Conservation (phyloP, 2,888 invertebrate species). For the Chloroclystis v-ata region DNA sequence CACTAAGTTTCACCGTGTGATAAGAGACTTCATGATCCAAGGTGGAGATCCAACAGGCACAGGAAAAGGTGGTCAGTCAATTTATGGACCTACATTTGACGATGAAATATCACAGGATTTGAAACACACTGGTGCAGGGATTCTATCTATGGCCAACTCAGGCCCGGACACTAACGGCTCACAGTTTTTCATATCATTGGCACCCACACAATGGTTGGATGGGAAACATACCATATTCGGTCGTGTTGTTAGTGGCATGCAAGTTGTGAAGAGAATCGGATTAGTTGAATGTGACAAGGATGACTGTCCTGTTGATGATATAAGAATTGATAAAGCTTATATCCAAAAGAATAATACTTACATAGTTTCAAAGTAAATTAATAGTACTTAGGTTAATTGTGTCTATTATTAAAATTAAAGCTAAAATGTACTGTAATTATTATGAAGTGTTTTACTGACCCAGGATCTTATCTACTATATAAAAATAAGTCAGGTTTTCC, state of each 20-base stretch:
- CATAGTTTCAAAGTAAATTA: too few species aligned
- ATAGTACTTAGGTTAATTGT: too few species aligned
- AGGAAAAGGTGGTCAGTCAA: slow-evolving; percentile 96
- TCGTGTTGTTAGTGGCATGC: slow-evolving; percentile 91
- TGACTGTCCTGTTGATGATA: slow-evolving; percentile 93
- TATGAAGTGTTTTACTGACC: too few species aligned
- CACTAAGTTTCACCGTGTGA: slow-evolving; percentile 97
- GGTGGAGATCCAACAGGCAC: slow-evolving; percentile 98
- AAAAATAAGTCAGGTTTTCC: too few species aligned
- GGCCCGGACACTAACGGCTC: slow-evolving; percentile 98
- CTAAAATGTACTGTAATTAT: too few species aligned
- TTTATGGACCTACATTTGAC: slow-evolving; percentile 95
- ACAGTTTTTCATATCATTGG: slow-evolving; percentile 98
- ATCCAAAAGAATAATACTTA: slow-evolving; percentile 26
- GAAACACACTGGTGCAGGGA: slow-evolving; percentile 95
- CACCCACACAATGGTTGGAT: slow-evolving; percentile 98
- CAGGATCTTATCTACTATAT: too few species aligned
- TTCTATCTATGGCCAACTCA: slow-evolving; percentile 98
- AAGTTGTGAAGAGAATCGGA: slow-evolving; percentile 93
- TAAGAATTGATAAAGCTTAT: slow-evolving; percentile 82
- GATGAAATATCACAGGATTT: slow-evolving; percentile 97
- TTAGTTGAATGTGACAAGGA: slow-evolving; percentile 95
- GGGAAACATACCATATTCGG: slow-evolving; percentile 99
- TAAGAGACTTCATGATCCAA: slow-evolving; percentile 95
- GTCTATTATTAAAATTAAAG: too few species aligned